Conservation (phyloP, 2,888 invertebrate genomes). For the Arrhopalites spinosus region DNA sequence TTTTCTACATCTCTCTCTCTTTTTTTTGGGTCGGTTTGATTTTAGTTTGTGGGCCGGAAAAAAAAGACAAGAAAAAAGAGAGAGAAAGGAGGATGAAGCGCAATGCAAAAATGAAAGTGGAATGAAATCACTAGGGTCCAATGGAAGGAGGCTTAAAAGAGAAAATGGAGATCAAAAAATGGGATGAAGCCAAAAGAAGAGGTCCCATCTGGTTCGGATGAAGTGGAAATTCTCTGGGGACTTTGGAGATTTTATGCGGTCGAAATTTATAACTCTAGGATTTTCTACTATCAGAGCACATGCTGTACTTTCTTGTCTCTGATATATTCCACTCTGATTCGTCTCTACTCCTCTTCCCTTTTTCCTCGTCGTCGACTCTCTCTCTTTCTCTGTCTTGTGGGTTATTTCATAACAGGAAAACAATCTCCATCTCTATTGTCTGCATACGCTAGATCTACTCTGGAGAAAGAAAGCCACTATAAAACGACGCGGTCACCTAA, state of each 20-base stretch:
- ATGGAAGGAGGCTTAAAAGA: slow-evolving; percentile 44
- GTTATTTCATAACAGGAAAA: no score
- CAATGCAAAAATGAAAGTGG: slow-evolving; percentile 41
- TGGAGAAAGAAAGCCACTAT: no score
- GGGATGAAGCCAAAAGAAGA: slow-evolving; percentile 34
- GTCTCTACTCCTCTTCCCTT: slow-evolving; percentile 6
- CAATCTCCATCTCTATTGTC: no score
- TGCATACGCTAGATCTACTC: no score
- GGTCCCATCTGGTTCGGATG: slow-evolving; percentile 56
- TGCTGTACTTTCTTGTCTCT: slow-evolving; percentile 37
- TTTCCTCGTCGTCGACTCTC: not conserved
- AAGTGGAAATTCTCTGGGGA: slow-evolving; percentile 56
- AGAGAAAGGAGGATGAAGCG: slow-evolving; percentile 24
- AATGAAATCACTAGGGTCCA: slow-evolving; percentile 43
- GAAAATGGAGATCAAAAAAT: slow-evolving; percentile 49
- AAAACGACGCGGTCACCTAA: not conserved
- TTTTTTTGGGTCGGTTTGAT: not conserved
- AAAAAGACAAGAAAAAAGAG: not conserved
- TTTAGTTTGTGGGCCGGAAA: not conserved
- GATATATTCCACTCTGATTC: slow-evolving; percentile 37
- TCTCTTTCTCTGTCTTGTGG: no score
- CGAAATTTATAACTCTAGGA: slow-evolving; percentile 57
- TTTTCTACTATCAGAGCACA: slow-evolving; percentile 47
- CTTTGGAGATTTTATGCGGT: slow-evolving; percentile 54
- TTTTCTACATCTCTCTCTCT: not conserved